Conservation (phyloP, 2,797 vertebrate species). For the Gallirallus australis region DNA sequence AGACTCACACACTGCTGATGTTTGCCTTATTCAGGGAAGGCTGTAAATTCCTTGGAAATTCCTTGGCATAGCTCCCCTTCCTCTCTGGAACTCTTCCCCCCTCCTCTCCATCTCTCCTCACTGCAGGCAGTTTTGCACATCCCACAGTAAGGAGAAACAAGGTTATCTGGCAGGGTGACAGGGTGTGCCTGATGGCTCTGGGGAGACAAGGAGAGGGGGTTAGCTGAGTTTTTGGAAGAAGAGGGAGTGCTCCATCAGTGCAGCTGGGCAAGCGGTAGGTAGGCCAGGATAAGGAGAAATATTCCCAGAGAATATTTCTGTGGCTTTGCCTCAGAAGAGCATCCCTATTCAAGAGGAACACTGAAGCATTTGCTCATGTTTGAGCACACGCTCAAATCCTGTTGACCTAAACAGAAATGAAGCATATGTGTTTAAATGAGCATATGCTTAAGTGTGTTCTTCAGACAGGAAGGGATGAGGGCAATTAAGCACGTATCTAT, state of each 20-base stretch:
- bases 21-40: background rate
- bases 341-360: background rate
- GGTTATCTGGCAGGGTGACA: background rate
- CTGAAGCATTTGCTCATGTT: constrained; percentile 54
- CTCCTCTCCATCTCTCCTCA: background rate
- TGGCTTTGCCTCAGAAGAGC: background rate
- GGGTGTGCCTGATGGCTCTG: background rate
- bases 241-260: background rate
- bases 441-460: constrained; percentile 58
- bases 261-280: background rate
- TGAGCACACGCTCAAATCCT: constrained; percentile 39
- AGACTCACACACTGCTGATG: background rate
- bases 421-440: constrained; percentile 64
- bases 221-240: background rate
- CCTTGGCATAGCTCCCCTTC: background rate
- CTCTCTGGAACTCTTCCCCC: background rate
- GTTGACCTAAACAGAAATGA: constrained; percentile 55
- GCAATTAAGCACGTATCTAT: constrained; percentile 58
- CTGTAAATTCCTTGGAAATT: background rate
- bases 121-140: background rate
- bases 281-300: background rate
- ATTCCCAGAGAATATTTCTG: background rate
- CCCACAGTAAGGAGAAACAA: background rate
- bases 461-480: constrained; percentile 54
- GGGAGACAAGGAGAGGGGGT: background rate